Evolutionary conservation across 2,113 vertebrate species (phyloP).

Genomic region (Oenanthe melanoleuca): DNA sequence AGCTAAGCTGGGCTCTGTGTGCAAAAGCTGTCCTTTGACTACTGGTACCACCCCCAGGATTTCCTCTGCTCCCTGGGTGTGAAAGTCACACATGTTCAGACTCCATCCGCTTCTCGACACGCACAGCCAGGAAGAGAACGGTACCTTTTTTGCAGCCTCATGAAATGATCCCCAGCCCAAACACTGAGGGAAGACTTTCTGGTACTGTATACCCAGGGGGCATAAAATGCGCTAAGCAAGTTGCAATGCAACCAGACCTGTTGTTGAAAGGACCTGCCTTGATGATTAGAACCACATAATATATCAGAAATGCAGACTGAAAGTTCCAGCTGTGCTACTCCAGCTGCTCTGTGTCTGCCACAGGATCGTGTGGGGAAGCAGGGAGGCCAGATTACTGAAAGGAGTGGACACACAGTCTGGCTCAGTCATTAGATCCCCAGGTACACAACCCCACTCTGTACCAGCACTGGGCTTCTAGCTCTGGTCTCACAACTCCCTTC

Average conservation of each 20-base stretch:
- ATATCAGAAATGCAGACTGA: background rate
- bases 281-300: background rate
- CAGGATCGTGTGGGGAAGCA: fast-evolving
- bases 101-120: background rate
- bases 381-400: background rate
- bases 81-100: background rate
- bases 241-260: background rate
- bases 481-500: background rate
- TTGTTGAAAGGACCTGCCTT: background rate
- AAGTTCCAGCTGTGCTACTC: conserved; percentile 2
- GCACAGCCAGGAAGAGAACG: fast-evolving
- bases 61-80: background rate
- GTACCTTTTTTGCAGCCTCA: background rate
- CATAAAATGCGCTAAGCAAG: background rate
- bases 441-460: background rate
- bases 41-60: background rate
- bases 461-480: background rate
- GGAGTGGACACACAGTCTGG: background rate
- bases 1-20: background rate
- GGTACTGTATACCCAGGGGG: background rate
- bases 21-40: background rate
- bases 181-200: background rate
- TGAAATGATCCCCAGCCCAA: background rate
- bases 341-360: background rate
- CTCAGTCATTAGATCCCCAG: background rate